Evolutionary conservation across 1,140 invertebrate species (phyloP).

Genomic region (Sycophila sp.): DNA sequence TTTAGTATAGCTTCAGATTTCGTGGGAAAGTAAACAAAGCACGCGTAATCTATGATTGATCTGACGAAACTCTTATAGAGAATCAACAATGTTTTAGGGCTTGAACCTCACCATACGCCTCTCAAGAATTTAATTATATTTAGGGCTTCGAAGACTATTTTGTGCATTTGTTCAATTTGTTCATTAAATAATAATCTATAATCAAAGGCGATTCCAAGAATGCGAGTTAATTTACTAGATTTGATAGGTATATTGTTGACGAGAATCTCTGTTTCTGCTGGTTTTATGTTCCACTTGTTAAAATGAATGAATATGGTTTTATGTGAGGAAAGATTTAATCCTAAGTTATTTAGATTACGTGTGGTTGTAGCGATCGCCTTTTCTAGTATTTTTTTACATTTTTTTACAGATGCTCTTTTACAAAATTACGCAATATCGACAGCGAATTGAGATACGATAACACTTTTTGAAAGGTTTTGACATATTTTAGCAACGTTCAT

Average conservation of each 20-base stretch:
- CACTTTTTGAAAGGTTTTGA: not conserved
- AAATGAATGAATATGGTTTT: constrained; percentile 10
- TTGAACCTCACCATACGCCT: not conserved
- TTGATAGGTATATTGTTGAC: not conserved
- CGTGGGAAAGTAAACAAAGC: not conserved
- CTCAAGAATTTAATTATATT: not conserved
- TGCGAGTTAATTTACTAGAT: not conserved
- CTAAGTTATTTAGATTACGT: not conserved
- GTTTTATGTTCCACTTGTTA: not conserved
- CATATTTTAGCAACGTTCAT: too few relatives aligned
- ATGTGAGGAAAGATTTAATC: not conserved
- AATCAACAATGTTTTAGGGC: not conserved
- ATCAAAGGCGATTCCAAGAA: constrained; percentile 7
- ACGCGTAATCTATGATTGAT: not conserved
- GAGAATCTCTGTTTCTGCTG: not conserved
- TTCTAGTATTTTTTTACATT: not conserved
- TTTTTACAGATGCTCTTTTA: not conserved
- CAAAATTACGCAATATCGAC: constrained; percentile 5
- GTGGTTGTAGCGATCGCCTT: not conserved
- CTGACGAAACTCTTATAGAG: not conserved
- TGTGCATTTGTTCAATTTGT: not conserved
- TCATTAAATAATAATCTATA: not conserved
- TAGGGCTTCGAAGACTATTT: not conserved
- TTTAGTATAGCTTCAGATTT: not conserved
- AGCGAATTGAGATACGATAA: not conserved